phyloP scores from a whole-genome alignment of 2,888 invertebrate genomes.

The Monoplex corrugatus region DNA sequence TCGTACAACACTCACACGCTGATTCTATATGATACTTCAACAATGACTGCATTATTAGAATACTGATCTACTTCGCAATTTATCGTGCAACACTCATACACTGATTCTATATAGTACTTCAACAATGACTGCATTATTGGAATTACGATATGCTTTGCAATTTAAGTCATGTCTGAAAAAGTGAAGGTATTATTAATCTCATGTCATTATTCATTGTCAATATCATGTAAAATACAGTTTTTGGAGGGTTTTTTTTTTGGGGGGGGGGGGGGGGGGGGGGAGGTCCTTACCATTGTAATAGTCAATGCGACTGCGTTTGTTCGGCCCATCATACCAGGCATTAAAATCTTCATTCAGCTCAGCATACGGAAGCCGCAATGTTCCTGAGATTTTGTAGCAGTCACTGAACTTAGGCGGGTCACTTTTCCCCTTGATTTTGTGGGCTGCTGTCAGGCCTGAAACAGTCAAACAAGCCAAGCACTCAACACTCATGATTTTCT shows the following conservation, averaged over 20 bases:
- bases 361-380: slow-evolving; percentile 93
- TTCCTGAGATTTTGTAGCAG: slow-evolving; percentile 70
- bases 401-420: slow-evolving; percentile 66
- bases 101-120: too few relatives aligned
- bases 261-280: too few relatives aligned
- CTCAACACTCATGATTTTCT: neutral
- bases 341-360: slow-evolving; percentile 95
- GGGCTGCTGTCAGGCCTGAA: slow-evolving; percentile 2
- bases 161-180: too few relatives aligned
- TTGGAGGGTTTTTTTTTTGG: too few relatives aligned
- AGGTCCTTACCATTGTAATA: slow-evolving; percentile 92
- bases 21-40: too few relatives aligned
- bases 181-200: neutral
- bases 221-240: too few relatives aligned
- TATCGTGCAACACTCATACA: neutral
- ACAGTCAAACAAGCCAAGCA: neutral
- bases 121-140: neutral
- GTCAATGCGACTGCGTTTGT: slow-evolving; percentile 92
- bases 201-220: too few relatives aligned
- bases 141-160: too few relatives aligned
- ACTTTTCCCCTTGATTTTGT: neutral
- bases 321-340: slow-evolving; percentile 91
- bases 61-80: too few relatives aligned
- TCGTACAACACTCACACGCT: too few relatives aligned
- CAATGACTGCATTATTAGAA: too few relatives aligned